Evolutionary conservation across 1,140 invertebrate species (phyloP).

Genomic region (Myzus persicae): DNA sequence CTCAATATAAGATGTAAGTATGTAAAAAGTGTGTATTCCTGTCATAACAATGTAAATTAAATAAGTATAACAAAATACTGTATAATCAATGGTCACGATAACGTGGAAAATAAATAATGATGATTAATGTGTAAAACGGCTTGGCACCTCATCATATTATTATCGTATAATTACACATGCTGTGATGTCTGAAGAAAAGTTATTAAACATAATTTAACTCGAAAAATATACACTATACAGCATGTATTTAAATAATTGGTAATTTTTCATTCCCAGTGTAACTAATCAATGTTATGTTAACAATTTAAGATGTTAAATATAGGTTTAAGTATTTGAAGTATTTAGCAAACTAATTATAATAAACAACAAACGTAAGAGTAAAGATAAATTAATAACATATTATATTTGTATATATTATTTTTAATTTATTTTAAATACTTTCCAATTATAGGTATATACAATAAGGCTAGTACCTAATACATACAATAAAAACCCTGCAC

Average conservation of each 20-base stretch:
- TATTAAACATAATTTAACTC: not conserved
- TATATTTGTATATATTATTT: not conserved
- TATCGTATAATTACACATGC: not conserved
- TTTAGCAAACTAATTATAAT: not conserved
- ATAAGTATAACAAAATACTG: not conserved
- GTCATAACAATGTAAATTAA: slow-evolving; percentile 3
- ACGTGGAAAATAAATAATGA: not conserved
- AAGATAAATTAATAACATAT: not conserved
- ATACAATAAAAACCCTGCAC: not conserved
- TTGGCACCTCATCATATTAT: not conserved
- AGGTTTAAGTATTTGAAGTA: not conserved
- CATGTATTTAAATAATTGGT: not conserved
- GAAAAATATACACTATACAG: not conserved
- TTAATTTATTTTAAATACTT: not conserved
- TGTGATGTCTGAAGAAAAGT: not conserved
- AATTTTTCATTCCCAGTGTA: not conserved
- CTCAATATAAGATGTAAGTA: not conserved
- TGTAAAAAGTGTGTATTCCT: not conserved
- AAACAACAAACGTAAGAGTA: not conserved
- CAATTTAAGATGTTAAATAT: not conserved
- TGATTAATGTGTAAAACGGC: not conserved
- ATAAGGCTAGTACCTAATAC: too few species aligned
- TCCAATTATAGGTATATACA: not conserved
- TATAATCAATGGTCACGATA: not conserved
- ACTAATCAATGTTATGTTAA: not conserved